A percentile compares a stretch with the other conserved stretches of the same genome.
Conservation (phyloP, 1,140 invertebrate species). For the Drosophila burlai region DNA sequence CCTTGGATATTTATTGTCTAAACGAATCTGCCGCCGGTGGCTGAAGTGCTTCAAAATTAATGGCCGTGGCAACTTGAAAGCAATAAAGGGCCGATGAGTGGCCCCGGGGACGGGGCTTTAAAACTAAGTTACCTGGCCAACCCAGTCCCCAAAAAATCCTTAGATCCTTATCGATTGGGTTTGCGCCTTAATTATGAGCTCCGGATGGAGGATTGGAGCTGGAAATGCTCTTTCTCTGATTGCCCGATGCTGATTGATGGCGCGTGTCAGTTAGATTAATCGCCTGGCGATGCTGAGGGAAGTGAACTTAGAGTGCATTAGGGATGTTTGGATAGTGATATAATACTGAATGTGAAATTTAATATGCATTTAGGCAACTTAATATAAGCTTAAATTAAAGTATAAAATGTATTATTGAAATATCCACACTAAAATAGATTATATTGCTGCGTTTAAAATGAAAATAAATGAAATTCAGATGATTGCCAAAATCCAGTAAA, state of each 20-base stretch:
- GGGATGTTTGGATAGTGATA: background rate
- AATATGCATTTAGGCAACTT: background rate
- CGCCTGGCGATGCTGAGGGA: conserved; percentile 1
- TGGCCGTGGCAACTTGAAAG: conserved; percentile 54
- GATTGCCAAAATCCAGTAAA: background rate
- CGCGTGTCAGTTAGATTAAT: conserved; percentile 29
- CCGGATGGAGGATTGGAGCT: conserved; percentile 30
- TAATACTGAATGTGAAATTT: background rate
- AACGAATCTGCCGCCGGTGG: conserved; percentile 44
- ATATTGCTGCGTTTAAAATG: background rate
- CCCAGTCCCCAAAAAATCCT: background rate
- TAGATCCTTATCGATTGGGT: conserved; percentile 30
- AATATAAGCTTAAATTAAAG: too few relatives aligned
- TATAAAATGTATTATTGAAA: background rate
- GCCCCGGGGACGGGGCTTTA: conserved; percentile 35
- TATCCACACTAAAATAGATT: background rate
- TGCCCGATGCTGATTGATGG: conserved; percentile 70
- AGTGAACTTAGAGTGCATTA: background rate
- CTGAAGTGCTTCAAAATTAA: conserved; percentile 53
- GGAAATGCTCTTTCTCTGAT: conserved; percentile 66
- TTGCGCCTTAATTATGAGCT: conserved; percentile 41
- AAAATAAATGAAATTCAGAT: background rate
- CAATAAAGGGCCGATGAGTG: conserved; percentile 33
- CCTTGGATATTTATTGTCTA: conserved; percentile 60
- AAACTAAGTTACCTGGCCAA: conserved; percentile 34